phyloP scores from a whole-genome alignment of 2,797 vertebrate species.

The Liparis tanakae region DNA sequence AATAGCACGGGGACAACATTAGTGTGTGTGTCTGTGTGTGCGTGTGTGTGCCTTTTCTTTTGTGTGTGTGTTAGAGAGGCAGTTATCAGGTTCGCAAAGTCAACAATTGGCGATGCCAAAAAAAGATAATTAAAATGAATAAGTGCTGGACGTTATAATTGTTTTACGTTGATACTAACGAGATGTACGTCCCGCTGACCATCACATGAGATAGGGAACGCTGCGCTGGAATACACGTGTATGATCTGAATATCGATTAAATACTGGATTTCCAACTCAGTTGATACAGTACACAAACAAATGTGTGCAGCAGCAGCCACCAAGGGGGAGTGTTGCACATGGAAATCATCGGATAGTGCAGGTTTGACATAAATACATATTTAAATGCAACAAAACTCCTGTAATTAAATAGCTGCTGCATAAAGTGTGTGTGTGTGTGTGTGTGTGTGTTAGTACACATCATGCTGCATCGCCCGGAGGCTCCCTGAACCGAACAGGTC shows the following conservation, averaged over 20 bases:
- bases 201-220: neutral
- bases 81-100: slow-evolving; percentile 26
- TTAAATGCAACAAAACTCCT: slow-evolving; percentile 1
- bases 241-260: slow-evolving; percentile 15
- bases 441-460: neutral
- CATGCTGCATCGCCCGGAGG: slow-evolving; percentile 48
- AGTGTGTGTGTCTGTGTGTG: neutral
- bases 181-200: slow-evolving; percentile 17
- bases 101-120: slow-evolving; percentile 19
- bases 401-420: neutral
- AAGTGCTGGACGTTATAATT: neutral
- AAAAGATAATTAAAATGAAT: slow-evolving; percentile 28
- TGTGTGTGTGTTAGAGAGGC: slow-evolving; percentile 26
- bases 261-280: slow-evolving; percentile 15
- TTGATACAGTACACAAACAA: slow-evolving; percentile 9
- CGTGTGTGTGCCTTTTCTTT: slow-evolving; percentile 8
- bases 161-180: slow-evolving; percentile 10
- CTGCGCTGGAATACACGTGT: neutral
- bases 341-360: slow-evolving; percentile 16
- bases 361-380: slow-evolving; percentile 4
- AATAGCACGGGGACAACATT: slow-evolving; percentile 30
- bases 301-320: slow-evolving; percentile 17
- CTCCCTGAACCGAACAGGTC: slow-evolving; percentile 50
- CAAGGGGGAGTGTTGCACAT: neutral
- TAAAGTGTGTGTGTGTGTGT: slow-evolving; percentile 2